Base-by-base conservation (phyloP, 2,888 invertebrate genomes). In the Carpatolechia fugitivella region DNA sequence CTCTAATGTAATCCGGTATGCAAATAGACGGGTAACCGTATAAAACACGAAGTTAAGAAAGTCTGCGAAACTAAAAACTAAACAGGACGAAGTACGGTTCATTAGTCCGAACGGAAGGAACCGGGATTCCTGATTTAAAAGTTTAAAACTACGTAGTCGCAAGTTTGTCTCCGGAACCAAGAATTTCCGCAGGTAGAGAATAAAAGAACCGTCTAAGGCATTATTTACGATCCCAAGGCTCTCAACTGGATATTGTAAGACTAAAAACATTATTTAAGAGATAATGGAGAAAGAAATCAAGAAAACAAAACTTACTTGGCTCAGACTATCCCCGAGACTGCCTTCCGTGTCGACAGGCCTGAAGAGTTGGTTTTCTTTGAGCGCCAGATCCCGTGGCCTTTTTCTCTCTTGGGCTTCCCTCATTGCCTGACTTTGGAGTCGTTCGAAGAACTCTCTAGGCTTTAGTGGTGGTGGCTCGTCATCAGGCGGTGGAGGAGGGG, bases 381-480 rank as follows among this genome's bases (percentile, higher is more conserved):
- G 63, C 4, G 73, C 65, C 8, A 76, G 56, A 30, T 77, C 83
- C 68, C 82, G 74, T 6, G 76, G 59, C 71, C 82, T 78, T 59
- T 81, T 83, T 50, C 80, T 72, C 31, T 83, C 85, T 59, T 86
- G 86, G 24, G 81, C 74, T 58, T 88, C 89, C 76, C 76, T 81
- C 88, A 90, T 90, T 56, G 89, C 86, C 84, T 87, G 89, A 60
- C 76, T 84, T 76, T 88, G 87, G 56, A 86, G 82, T 69, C 84
- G 79, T 68, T 89, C 89, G 66, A 89, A 90, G 74, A 88, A 92
- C 75, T 92, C 92, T 69, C 92, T 76, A 55, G 92, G 92, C 68
- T 91, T 90, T 72, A 92, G 80, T 69, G 92, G 91, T 35, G 87
- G 89, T 54, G 85, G 89, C 57, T 85, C 83, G 69, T 85, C 85